Evolutionary conservation across 2,113 vertebrate species (phyloP).

Genomic region (Actinemys pallida): DNA sequence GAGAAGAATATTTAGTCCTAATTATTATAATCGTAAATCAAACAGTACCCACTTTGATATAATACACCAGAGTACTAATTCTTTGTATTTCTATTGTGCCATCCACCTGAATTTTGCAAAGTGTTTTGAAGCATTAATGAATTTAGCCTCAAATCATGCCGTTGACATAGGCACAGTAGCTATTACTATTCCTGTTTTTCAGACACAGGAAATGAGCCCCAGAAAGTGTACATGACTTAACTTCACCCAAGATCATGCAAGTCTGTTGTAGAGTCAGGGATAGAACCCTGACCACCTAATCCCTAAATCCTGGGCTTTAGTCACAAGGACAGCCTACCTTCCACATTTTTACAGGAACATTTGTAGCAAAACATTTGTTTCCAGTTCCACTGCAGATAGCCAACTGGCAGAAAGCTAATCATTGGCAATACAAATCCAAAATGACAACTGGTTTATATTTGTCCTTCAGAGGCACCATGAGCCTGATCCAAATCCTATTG

Average conservation of each 20-base stretch:
- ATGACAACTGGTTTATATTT: background rate
- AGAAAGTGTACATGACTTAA: fast-evolving
- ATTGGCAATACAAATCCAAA: background rate
- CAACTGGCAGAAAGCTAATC: background rate
- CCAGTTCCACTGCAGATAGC: background rate
- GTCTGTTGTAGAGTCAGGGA: background rate
- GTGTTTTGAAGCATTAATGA: fast-evolving
- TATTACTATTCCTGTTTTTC: fast-evolving
- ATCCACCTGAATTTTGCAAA: fast-evolving
- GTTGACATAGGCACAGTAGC: background rate
- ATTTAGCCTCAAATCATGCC: fast-evolving
- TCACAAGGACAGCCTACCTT: background rate
- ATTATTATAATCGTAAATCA: slow-evolving; percentile 12
- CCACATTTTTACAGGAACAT: background rate
- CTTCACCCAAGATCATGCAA: background rate
- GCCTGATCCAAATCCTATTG: fast-evolving
- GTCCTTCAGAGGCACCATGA: background rate
- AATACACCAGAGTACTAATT: background rate
- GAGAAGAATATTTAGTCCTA: slow-evolving; percentile 22
- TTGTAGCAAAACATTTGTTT: slow-evolving; percentile 17
- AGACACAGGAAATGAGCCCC: fast-evolving
- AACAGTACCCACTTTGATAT: background rate
- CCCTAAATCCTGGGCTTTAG: fast-evolving
- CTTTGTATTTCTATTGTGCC: fast-evolving
- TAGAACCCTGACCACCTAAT: background rate